These are phyloP conservation scores for Himalopsyche phryganea DNA, from an alignment of 1,140 invertebrate species.

Conservation along the genomic window DNA sequence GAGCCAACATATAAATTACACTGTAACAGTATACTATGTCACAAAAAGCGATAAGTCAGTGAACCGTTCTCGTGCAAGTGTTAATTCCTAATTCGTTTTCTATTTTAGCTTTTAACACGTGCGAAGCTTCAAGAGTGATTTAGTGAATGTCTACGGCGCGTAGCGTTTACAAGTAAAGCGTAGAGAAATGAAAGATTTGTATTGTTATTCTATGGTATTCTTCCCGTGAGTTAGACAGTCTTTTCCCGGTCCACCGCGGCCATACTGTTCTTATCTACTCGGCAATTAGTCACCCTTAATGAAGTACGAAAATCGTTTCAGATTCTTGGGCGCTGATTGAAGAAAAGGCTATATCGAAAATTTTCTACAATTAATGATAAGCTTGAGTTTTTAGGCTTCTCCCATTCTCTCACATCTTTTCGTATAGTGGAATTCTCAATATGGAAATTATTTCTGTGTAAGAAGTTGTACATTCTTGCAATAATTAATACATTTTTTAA, in stretches of 20 bases:
- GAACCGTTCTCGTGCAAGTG: neutral
- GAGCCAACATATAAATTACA: no score
- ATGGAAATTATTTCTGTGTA: no score
- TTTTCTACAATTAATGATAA: no score
- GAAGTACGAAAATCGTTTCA: conserved; percentile 11
- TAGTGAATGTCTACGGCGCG: neutral
- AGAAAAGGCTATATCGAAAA: no score
- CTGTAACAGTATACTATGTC: no score
- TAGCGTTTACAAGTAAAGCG: conserved; percentile 9
- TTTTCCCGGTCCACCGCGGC: neutral
- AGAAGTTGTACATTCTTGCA: no score
- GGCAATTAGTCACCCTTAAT: conserved; percentile 32
- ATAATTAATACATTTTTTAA: no score
- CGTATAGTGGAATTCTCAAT: no score
- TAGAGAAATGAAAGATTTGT: conserved; percentile 24
- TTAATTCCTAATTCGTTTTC: neutral
- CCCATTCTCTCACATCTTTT: no score
- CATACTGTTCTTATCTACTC: conserved; percentile 21
- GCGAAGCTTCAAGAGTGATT: no score
- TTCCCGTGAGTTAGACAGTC: neutral
- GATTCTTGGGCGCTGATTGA: neutral
- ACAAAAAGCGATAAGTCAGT: neutral
- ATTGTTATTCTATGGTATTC: conserved; percentile 8
- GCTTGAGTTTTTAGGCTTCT: no score
- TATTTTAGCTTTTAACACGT: no score